Base-by-base conservation (phyloP, 1,140 invertebrate genomes). In the Brachionus sp. region DNA sequence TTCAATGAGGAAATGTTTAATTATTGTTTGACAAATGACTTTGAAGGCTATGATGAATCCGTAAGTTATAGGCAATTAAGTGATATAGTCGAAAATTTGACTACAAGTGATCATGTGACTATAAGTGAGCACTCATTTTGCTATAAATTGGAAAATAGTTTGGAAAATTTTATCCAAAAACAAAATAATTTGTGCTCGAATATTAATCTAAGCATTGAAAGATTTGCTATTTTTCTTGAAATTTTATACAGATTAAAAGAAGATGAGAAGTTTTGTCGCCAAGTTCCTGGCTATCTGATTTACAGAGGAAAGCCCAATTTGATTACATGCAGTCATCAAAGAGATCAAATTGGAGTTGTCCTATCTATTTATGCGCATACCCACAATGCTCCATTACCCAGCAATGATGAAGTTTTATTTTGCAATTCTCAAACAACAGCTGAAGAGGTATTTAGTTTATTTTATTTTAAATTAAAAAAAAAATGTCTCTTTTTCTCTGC, bases 361-460 rank as follows among this genome's bases (percentile, higher is more conserved):
- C 25, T 80, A 9, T 62, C 50, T 13, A 62, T 80, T 13, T 80
- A 80, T 44, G 77, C n/a, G 1, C 12, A 57, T 39, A 13, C 50
- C 10, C 19, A 39, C 19, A 19, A 37, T 12, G 37, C 9, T 16
- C 84, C 86, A 3, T 84, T 87, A 19, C 87, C 87, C 25, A 82
- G 82, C 44, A 84, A 85, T 35, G 87, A 88, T 84, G 87, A 88
- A 77, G 85, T 88, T 16, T 85, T 88, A 1, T 37, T 88, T n/a
- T 88, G 87, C 84, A 85, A 86, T n/a, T 75, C 42, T 5, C 9
- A 29, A 23, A 75, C 70, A 23, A 75, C 39, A 46, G 42, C 39
- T 46, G 70, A 75, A 75, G 70, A 75, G 70, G 70, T 75, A 46
- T n/a, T 39, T 19, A 12, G 7, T 62, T 62, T 25, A 66, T 10